phyloP scores from a whole-genome alignment of 2,888 invertebrate species.

The Horisme vitalbata region DNA sequence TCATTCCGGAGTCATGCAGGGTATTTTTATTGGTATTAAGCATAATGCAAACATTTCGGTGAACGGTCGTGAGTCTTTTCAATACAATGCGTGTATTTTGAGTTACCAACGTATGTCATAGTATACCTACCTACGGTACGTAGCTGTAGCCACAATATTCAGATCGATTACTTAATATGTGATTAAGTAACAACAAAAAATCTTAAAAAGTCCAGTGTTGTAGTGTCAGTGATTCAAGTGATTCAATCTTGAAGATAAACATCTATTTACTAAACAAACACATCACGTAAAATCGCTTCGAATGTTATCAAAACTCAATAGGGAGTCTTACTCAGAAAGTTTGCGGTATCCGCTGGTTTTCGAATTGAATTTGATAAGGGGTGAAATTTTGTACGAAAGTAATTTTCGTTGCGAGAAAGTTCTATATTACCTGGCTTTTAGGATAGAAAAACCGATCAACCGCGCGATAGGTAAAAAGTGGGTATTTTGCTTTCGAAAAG shows the following conservation, averaged over 20 bases:
- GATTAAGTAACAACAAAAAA: too few relatives aligned
- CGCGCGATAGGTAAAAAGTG: constrained; percentile 45
- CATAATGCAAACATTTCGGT: too few relatives aligned
- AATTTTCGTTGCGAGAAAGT: constrained; percentile 49
- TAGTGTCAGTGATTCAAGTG: constrained; percentile 6
- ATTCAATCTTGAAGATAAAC: constrained; percentile 18
- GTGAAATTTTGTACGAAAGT: constrained; percentile 53
- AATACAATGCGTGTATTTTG: too few relatives aligned
- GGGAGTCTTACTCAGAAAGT: constrained; percentile 47
- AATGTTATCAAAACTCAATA: constrained; percentile 43
- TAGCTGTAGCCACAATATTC: too few relatives aligned
- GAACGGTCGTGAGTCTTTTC: too few relatives aligned
- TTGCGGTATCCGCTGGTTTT: constrained; percentile 48
- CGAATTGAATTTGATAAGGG: constrained; percentile 60
- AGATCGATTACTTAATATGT: too few relatives aligned
- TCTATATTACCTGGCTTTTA: constrained; percentile 50
- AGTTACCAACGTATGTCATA: too few relatives aligned
- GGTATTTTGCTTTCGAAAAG: constrained; percentile 32
- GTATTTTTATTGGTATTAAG: too few relatives aligned
- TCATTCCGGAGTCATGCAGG: too few relatives aligned
- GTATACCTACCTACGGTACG: too few relatives aligned
- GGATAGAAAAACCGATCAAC: constrained; percentile 45
- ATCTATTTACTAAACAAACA: constrained; percentile 23
- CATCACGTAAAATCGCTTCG: constrained; percentile 24
- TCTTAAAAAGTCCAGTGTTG: neutral